Evolutionary conservation across 2,888 invertebrate genomes (phyloP).

Genomic region (Cantharis flavilabris): DNA sequence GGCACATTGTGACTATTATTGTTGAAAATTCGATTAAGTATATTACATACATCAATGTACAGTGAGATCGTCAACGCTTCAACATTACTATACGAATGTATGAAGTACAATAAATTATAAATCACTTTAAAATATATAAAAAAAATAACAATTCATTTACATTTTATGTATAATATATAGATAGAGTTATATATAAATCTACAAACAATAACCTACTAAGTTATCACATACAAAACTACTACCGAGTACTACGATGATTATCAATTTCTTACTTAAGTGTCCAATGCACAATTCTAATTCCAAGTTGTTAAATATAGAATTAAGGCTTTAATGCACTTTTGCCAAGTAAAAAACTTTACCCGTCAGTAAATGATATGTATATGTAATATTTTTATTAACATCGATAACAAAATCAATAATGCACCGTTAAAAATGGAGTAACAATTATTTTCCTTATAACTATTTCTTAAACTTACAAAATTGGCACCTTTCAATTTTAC

Average conservation of each 20-base stretch:
- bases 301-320: neutral
- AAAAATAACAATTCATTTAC: neutral
- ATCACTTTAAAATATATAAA: slow-evolving; percentile 1
- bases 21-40: slow-evolving; percentile 7
- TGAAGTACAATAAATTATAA: neutral
- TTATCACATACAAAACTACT: slow-evolving; percentile 13
- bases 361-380: slow-evolving; percentile 25
- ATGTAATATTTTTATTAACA: neutral
- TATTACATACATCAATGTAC: slow-evolving; percentile 13
- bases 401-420: neutral
- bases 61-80: slow-evolving; percentile 12
- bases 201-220: neutral
- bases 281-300: neutral
- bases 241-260: neutral
- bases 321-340: slow-evolving; percentile 18
- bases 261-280: neutral
- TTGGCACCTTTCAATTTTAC: neutral
- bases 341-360: slow-evolving; percentile 17
- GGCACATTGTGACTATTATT: slow-evolving; percentile 41
- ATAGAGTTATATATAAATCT: neutral
- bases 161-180: neutral
- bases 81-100: neutral
- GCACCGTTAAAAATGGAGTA: neutral
- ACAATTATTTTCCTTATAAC: neutral
- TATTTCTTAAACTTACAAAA: neutral